phyloP scores from a whole-genome alignment of 2,888 invertebrate genomes.

The Rhagonycha fulva region DNA sequence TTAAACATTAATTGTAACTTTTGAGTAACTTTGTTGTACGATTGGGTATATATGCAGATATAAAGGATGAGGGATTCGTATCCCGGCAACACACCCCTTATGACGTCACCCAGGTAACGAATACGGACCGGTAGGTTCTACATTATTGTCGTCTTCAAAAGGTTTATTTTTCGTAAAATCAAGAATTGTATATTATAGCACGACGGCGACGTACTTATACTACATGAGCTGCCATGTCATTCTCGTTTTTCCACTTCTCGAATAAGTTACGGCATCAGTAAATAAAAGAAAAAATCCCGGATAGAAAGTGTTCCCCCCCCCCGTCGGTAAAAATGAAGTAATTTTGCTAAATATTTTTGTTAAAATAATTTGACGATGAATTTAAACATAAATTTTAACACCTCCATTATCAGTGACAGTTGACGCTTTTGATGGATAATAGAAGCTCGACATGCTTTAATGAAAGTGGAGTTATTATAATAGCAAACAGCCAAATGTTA shows the following conservation, averaged over 20 bases:
- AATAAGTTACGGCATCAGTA: not conserved
- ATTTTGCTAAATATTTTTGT: not conserved
- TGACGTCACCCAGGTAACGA: conserved; percentile 56
- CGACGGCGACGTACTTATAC: not conserved
- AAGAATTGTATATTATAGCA: not conserved
- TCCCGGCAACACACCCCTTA: conserved; percentile 54
- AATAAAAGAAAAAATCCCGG: not conserved
- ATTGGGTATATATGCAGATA: conserved; percentile 37
- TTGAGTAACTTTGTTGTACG: conserved; percentile 44
- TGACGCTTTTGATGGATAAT: not conserved
- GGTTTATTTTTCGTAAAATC: conserved; percentile 20
- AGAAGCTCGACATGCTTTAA: not conserved
- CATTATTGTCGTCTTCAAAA: conserved; percentile 27
- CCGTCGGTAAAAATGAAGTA: not conserved
- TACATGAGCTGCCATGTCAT: not conserved
- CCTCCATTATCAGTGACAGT: not conserved
- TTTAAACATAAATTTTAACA: not conserved
- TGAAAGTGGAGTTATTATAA: not conserved
- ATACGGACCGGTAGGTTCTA: conserved; percentile 37
- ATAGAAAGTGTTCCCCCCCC: not conserved
- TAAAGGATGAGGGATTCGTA: conserved; percentile 41
- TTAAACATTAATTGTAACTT: conserved; percentile 43
- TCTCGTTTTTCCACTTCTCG: too few relatives aligned
- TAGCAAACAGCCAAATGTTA: conserved; percentile 15
- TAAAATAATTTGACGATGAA: not conserved